Base-by-base conservation (phyloP, 2,888 invertebrate genomes). In the Marronus borbonicus region DNA sequence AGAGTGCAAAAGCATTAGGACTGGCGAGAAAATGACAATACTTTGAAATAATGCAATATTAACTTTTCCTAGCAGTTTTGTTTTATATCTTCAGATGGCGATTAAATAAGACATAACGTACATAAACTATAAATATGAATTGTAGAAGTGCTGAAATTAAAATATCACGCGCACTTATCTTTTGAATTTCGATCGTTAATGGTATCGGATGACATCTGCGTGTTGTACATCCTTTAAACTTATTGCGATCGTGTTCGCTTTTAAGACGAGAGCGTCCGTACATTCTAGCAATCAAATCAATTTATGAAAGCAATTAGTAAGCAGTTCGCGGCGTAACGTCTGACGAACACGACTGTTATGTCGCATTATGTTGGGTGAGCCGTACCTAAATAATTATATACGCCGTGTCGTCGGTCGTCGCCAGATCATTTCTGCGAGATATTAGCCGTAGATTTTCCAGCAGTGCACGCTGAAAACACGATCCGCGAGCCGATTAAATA, bases 391-490 rank as follows among this genome's bases (percentile, higher is more conserved):
- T 69, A 44, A 44, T 64, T 31, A 28, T 50, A 50, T 28, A 69
- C 24, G 44, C 44, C 10, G 44, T 44, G 44, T 44, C 44, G 44
- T 44, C 44, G 44, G 12, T 8, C 44, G 44, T 44, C 24, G 52
- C 4, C 49, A 28, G 24, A 24, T 52, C 20, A 10, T 64, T 36
- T 28, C 50, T 28, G 20, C 10, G 31, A 28, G 50, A 69, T 69
- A 69, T 69, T 69, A n/a, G 50, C 69, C 8, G 50, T 69, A 69
- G 69, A 69, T 52, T 69, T 69, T 64, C 64, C 64, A 64, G 20
- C 55, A 10, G n/a, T 20, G 24, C 28, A 69, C 50, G 28, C 12
- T 52, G 28, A 52, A 24, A 69, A 69, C 69, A 69, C 50, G 69
- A 69, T 69, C 52, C 39, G 14, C 24, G 28, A 14, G 50, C 44